Percentiles rank a stretch among this genome's conserved stretches.
Evolutionary conservation across 2,888 invertebrate species (phyloP).

Genomic region (Oxycera nigricornis): DNA sequence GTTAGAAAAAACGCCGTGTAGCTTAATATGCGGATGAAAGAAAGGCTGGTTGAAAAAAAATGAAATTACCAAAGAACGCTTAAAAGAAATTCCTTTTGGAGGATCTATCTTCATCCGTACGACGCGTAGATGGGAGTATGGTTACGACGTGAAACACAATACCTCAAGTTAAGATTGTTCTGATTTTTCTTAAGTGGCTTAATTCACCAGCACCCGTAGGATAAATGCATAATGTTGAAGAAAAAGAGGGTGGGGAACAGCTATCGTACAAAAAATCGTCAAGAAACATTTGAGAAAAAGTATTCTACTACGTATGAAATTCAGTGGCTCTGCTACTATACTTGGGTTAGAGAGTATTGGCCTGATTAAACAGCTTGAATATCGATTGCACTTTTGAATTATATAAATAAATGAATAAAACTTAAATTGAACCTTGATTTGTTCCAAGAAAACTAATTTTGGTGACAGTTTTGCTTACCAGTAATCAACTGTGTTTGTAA

Average conservation of each 20-base stretch:
- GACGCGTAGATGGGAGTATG: neutral
- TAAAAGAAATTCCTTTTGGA: conserved; percentile 15
- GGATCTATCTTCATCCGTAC: neutral
- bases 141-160: conserved; percentile 32
- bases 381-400: too few relatives aligned
- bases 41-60: conserved; percentile 11
- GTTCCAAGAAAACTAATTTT: too few relatives aligned
- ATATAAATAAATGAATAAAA: too few relatives aligned
- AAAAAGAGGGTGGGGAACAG: neutral
- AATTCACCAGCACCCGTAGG: neutral
- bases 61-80: conserved; percentile 33
- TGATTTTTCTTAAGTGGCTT: conserved; percentile 37
- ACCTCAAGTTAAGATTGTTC: conserved; percentile 39
- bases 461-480: too few relatives aligned
- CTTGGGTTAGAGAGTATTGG: neutral
- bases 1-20: neutral
- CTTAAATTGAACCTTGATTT: too few relatives aligned
- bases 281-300: neutral
- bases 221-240: neutral
- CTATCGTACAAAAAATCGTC: neutral
- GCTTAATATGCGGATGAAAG: conserved; percentile 15
- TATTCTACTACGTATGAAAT: neutral
- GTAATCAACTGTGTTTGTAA: too few relatives aligned
- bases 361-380: too few relatives aligned
- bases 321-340: neutral